Base-by-base conservation (phyloP, 2,113 vertebrate genomes). In the Numida meleagris region DNA sequence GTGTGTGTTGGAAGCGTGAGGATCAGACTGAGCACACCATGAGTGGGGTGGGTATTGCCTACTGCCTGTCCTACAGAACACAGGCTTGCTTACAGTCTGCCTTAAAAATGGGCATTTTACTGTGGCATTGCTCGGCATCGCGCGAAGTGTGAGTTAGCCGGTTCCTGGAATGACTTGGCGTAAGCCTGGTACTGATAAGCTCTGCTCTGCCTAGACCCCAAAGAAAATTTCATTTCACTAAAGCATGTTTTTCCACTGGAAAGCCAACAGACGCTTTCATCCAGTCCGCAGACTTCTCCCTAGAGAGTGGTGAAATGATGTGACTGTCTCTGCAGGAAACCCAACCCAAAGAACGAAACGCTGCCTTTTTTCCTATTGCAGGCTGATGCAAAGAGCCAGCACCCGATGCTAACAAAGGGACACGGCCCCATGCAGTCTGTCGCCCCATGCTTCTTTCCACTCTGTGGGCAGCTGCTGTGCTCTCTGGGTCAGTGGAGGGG, bases 271-370 rank as follows among this genome's bases (percentile, higher is more conserved):
- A 7, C 27, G 10, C 45, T 88, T 85, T 57, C 34, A 27, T 75
- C 53, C 48, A 73, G 71, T 43, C 27, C 20, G 9, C 27, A 8
- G 14, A 34, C 45, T 71, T 78, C 84, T 88, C 75, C 55, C 50
- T 31, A 15, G 62, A 31, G 74, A 84, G 21, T 3, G 23, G 4
- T 46, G 66, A 81, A 63, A 75, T 51, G n/a, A 80, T 88, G 72
- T 62, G 59, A 72, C 82, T 62, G 67, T 33, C 61, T 17, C 10
- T 29, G 82, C 50, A 77, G 88, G 82, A 93, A 96, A 82, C 89
- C 75, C 72, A 77, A 55, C 63, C 67, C 67, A 58, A 48, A 23
- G 50, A 82, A 70, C 0, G 0, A 63, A 88, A 45, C 42, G 27
- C 34, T 18, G 24, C 50, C 59, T 83, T 42, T 86, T 63, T 61